Evolutionary conservation across 2,888 invertebrate species (phyloP).

Genomic region (Lasioglossum marginatum): DNA sequence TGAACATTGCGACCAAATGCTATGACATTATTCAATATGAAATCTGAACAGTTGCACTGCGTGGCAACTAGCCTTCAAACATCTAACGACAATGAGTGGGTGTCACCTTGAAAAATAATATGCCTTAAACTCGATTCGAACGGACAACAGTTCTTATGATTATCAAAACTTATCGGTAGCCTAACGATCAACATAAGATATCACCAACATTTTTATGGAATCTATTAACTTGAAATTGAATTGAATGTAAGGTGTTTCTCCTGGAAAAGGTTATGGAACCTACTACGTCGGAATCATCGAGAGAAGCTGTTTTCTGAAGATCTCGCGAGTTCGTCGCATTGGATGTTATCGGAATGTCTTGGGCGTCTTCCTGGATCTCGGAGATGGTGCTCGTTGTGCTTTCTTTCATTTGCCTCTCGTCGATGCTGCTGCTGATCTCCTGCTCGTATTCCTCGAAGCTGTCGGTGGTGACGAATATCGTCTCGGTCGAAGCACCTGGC

Average conservation of each 20-base stretch:
- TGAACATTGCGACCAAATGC: background rate
- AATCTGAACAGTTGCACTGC: background rate
- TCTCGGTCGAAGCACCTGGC: conserved; percentile 88
- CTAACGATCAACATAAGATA: too few species aligned
- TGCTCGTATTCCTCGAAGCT: conserved; percentile 89
- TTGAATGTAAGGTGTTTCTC: background rate
- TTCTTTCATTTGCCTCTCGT: conserved; percentile 86
- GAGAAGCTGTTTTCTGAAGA: conserved; percentile 60
- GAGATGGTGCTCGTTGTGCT: conserved; percentile 87
- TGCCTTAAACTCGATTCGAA: background rate
- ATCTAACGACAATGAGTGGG: background rate
- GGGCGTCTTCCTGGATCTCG: conserved; percentile 87
- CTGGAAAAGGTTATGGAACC: conserved; percentile 52
- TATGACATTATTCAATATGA: background rate
- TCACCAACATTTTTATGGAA: background rate
- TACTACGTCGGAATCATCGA: conserved; percentile 74
- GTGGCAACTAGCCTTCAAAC: background rate
- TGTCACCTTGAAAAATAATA: background rate
- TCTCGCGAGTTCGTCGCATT: conserved; percentile 46
- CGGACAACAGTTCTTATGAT: background rate
- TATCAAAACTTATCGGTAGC: background rate
- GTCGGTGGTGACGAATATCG: conserved; percentile 90
- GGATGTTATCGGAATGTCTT: conserved; percentile 79
- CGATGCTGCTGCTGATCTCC: conserved; percentile 88
- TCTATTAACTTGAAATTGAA: background rate